Conservation (phyloP, 1,140 invertebrate species). For the Phymorhynchus buccinoides region DNA sequence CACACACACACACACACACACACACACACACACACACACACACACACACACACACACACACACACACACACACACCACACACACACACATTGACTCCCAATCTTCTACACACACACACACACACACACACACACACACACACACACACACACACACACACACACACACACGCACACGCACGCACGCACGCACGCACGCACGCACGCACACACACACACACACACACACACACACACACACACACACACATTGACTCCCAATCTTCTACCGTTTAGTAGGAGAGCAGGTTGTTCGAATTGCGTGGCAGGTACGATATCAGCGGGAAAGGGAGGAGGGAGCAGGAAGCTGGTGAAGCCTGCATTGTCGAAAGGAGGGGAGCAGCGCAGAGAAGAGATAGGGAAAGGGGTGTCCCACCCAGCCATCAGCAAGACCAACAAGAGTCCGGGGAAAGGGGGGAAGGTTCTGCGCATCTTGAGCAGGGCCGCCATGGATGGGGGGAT, state of each 20-base stretch:
- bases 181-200: background rate
- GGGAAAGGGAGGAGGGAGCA: background rate
- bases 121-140: background rate
- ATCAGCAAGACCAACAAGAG: background rate
- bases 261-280: too few species aligned
- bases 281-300: too few species aligned
- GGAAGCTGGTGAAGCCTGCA: background rate
- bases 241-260: background rate
- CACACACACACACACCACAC: background rate
- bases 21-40: constrained; percentile 12
- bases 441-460: background rate
- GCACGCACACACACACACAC: background rate
- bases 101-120: background rate
- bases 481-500: background rate
- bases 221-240: background rate
- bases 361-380: too few species aligned
- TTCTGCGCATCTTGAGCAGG: too few species aligned
- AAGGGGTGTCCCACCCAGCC: background rate
- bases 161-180: background rate
- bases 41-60: constrained; percentile 9
- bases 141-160: background rate
- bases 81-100: too few species aligned
- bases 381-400: background rate
- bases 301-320: too few species aligned
- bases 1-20: too few species aligned